Evolutionary conservation across 2,113 vertebrate genomes (phyloP), one percentile per base, ranked within the genome.

Genomic region (Vimba vimba): DNA sequence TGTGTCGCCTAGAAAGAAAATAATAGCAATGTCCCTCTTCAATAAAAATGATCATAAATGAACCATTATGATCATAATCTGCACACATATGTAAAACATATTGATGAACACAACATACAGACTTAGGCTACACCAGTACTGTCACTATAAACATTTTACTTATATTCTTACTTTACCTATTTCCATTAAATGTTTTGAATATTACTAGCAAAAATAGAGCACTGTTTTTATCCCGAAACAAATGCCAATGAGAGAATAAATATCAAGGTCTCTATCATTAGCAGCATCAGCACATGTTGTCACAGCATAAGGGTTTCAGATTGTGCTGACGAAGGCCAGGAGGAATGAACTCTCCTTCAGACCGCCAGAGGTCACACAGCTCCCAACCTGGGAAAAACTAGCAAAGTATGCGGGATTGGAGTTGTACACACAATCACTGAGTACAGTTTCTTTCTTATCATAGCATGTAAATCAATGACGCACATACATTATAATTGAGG

Each of bases 281-380:
- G 33, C 77, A 79, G 10, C 17, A 57, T 12, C 50, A 57, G 30
- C 19, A 30, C 6, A 15, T 85, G 68, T 84, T 76, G 77, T 62
- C 83, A 77, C 25, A 69, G 76, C 71, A 82, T 60, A 9, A 69
- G 19, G 25, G 78, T 77, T 82, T 85, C 15, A 19, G 62, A 39
- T 85, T 82, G 47, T 69, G 83, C 15, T 60, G 50, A 68, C 3
- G 11, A 47, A 39, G 33, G 9, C 11, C 36, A 73, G 21, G n/a
- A 69, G 19, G 43, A 55, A 27, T 52, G 7, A 8, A 23, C 33
- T 71, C 11, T 23, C 21, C 25, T 55, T 47, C 69, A 43, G 47
- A 60, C 10, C 19, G 66, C 82, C 30, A 23, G 75, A 64, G 60
- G 59, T 86, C 79, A 86, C 45, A 33, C n/a, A 17, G 36, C 30